Evolutionary conservation across 2,888 invertebrate species (phyloP), one percentile per base, ranked within the genome.

Genomic region (Autographa gamma): DNA sequence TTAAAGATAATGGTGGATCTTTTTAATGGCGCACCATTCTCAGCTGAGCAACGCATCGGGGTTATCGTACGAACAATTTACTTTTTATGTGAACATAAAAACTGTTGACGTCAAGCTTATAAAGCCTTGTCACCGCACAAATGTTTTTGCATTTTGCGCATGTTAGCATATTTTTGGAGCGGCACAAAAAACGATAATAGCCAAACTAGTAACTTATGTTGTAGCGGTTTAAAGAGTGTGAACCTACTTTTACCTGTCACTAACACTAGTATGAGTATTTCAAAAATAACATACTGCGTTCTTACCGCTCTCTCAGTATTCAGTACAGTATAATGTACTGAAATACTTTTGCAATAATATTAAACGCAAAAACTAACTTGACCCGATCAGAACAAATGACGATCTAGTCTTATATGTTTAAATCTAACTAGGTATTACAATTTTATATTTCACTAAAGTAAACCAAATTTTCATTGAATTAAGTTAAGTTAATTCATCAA

Each of bases 1-100:
- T 56, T 56, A 56, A 56, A 19, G 54, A 56, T 56, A 19, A 25
- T 56, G 19, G 54, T 14, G 25, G 54, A 56, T 56, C n/a, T 56
- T 56, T 25, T 13, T 54, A 19, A 56, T 56, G 25, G 19, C 54
- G 54, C 54, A 56, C 25, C 19, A 13, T n/a, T 48, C 5, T 11
- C 54, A 19, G 13, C 13, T 5, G 19, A 54, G 25, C 5, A 19
- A 56, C 54, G 54, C 54, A 56, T 25, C 25, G 19, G 25, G 13
- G 54, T 56, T 19, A 56, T 56, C 13, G 13, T 56, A 19, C 54
- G 14, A 56, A 25, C 54, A 56, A 25, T 56, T 56, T 19, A 56
- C 54, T 56, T 56, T 19, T 56, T 56, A 56, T 25, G 25, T 56
- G 19, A 19, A 56, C 25, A 56, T 19, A 56, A 56, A 56, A 56